Base-by-base conservation (phyloP, 2,888 invertebrate species). In the Salticus scenicus region DNA sequence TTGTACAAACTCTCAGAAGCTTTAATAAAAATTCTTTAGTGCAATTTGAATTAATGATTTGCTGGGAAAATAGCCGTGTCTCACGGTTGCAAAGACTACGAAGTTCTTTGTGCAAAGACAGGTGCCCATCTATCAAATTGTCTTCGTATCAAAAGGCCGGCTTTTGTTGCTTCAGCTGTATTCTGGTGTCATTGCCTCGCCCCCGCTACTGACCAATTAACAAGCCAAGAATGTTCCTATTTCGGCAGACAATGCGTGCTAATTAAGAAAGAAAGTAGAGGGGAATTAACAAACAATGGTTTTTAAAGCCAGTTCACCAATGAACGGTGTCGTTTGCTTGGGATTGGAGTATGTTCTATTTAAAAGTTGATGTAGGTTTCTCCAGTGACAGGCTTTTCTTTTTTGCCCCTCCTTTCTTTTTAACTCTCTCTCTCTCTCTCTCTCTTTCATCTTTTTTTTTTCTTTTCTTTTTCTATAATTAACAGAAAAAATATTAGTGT, bases 171-270 rank as follows among this genome's bases (percentile, higher is more conserved):
- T 51, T 76, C 76, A 76, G 76, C 76, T 76, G 69, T 27, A 0
- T 20, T 24, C 30, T 33, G 37, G 78, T 78, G 78, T 71, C 78
- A 71, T 64, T 78, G 78, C 70, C 77, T 33, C 51, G 33, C 28
- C 31, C 28, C 63, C 37, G 57, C 57, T 12, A 2, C 30, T 30
- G 30, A 24, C 78, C 78, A 78, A 78, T 78, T 78, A 78, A 37
- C 12, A 24, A 24, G 20, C 24, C 12, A 24, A 24, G 24, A 57
- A 57, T 57, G 30, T 27, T 24, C 31, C 41, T 71, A 71, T 78
- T 78, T 78, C 63, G 42, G 64, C 71, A 71, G 78, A 78, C 78
- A 78, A 78, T 64, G 42, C 63, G 2, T 33, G 27, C 69, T 69
- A 76, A 69, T 69, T 69, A 51, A 31, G 7, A n/a, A 51, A 33